Evolutionary conservation across 2,797 vertebrate species (phyloP), one percentile per base, ranked within the genome.

Genomic region (Falco naumanni): DNA sequence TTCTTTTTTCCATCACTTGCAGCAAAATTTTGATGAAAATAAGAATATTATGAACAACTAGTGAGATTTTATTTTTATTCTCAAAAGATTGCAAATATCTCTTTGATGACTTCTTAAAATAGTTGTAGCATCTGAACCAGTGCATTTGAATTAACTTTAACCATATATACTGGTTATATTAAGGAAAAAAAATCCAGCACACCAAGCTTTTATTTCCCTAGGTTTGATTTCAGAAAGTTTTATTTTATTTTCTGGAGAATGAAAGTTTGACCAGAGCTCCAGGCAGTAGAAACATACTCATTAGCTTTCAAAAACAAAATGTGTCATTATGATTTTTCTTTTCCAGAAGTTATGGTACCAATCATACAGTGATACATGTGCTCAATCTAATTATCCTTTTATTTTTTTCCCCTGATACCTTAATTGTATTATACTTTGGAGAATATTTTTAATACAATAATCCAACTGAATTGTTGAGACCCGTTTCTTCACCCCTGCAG

Each of bases 11-110:
- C 33, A 56, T 10, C 20, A 68, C 28, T 82, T 82, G 89, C 63
- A 93, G 63, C 60, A 87, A 63, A 93, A 71, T 56, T 83, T 83
- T 63, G n/a, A 83, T 31, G 25, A 63, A 95, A 96, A 82, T n/a
- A 34, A 47, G 22, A 88, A 59, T 34, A 57, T 60, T 56, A 69
- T 54, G 24, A 88, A 86, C 25, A 91, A 95, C 88, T 19, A 3
- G 18, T 71, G 43, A 90, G 22, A 41, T 47, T 64, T 31, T 50
- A 21, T 34, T 84, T 79, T 90, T 71, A 26, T 69, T 93, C 37
- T 71, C 77, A 78, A 69, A 61, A 65, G 28, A 71, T 41, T 76
- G 13, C n/a, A 47, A 68, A 51, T 59, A 65, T 31, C 24, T 59
- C 15, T 85, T 92, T 78, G 16, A 47, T n/a, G 45, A 74, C 6